Base-by-base conservation (phyloP, 2,888 invertebrate species). In the Aporophyla nigra region DNA sequence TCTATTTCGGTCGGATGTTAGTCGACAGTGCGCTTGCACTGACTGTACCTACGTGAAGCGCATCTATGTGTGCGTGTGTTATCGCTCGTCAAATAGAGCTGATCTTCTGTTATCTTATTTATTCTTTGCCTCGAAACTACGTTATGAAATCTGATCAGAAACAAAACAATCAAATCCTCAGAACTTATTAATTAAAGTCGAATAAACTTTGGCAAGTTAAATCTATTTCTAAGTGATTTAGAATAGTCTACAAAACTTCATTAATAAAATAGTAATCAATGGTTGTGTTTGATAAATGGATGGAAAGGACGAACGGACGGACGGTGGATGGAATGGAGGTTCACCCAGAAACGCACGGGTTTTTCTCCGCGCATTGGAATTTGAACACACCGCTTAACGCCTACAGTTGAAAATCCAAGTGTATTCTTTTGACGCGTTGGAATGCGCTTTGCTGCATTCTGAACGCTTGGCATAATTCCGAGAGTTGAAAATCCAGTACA, bases 141-240 rank as follows among this genome's bases (percentile, higher is more conserved):
- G 46, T 33, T 24, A 24, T 56, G 65, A 72, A 61, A 56, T 61
- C 49, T 53, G 27, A 21, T 59, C 21, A 51, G 19, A 70, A 59
- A 27, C 66, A 70, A 67, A 67, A 78, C 71, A 80, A 83, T 71
- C 6, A n/a, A 56, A 33, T 56, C 58, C 19, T 51, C 33, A 46
- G 43, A 33, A 33, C 33, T 33, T 56, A 71, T 63, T 68, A 33
- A 78, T 83, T 68, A 59, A 78, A 72, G 40, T 65, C 33, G 16
- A 71, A 68, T 59, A 63, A 9, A 68, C 54, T 71, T 71, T 46
- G 5, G 56, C 24, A 76, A 69, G 71, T 81, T 59, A 53, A 71
- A 62, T 49, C 54, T 54, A 69, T 71, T 85, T 56, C 54, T 68
- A 82, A 85, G 62, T 76, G 14, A 71, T 70, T 74, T 72, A 58